Conservation (phyloP, 2,797 vertebrate species). For the Sciurus carolinensis region DNA sequence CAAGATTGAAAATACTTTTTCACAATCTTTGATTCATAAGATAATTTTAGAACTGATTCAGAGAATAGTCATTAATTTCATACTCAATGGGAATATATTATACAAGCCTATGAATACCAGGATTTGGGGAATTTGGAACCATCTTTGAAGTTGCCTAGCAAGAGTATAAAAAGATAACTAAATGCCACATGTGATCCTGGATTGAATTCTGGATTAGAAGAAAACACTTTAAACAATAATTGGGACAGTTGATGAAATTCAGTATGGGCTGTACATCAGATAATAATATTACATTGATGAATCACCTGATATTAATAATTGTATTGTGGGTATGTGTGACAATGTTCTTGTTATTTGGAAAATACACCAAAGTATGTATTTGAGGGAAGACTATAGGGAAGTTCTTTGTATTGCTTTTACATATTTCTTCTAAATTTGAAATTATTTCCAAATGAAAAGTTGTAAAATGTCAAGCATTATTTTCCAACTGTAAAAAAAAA, state of each 20-base stretch:
- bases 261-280: background rate
- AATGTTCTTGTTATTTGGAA: slow-evolving; percentile 46
- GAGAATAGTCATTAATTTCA: background rate
- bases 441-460: slow-evolving; percentile 36
- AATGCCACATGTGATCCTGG: background rate
- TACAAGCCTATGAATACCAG: background rate
- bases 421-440: slow-evolving; percentile 10
- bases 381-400: background rate
- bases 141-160: background rate
- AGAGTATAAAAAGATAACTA: background rate
- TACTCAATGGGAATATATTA: background rate
- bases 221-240: background rate
- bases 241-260: background rate
- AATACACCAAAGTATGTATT: background rate
- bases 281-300: background rate
- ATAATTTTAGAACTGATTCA: slow-evolving; percentile 13
- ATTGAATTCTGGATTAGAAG: slow-evolving; percentile 9
- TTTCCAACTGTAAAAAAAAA: background rate
- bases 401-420: background rate
- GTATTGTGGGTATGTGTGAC: background rate
- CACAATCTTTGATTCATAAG: background rate
- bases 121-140: background rate
- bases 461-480: slow-evolving; percentile 47
- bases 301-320: slow-evolving; percentile 7
- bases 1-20: slow-evolving; percentile 47